Evolutionary conservation across 2,888 invertebrate species (phyloP).

Genomic region (Mesochorus sp.): DNA sequence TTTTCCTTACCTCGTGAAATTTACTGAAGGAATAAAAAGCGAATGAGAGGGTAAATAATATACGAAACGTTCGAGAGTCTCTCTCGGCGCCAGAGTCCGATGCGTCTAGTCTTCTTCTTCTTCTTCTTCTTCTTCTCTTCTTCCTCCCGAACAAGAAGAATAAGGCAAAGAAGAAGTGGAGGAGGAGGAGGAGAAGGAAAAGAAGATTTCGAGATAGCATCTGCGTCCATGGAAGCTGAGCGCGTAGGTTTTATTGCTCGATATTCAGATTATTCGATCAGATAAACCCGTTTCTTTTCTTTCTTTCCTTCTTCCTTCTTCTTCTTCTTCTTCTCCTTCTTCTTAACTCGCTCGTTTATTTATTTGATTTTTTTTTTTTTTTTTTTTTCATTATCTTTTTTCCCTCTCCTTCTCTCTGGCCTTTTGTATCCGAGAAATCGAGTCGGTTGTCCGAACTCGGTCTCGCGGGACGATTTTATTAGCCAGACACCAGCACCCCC

Average conservation of each 20-base stretch:
- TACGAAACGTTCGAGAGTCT: conserved; percentile 56
- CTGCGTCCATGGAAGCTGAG: conserved; percentile 69
- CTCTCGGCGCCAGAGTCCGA: conserved; percentile 61
- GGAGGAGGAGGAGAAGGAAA: conserved; percentile 47
- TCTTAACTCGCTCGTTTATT: conserved; percentile 5
- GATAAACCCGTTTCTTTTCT: conserved; percentile 71
- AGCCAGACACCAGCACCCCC: conserved; percentile 60
- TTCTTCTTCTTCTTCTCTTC: conserved; percentile 23
- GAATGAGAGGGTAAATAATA: conserved; percentile 65
- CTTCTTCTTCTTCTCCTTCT: conserved; percentile 34
- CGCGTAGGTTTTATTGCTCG: conserved; percentile 78
- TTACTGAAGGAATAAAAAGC: conserved; percentile 66
- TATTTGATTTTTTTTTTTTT: conserved; percentile 35
- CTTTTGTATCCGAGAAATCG: conserved; percentile 64
- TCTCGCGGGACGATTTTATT: conserved; percentile 65
- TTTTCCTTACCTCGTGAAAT: conserved; percentile 58
- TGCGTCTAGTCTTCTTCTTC: conserved; percentile 58
- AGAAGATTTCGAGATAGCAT: conserved; percentile 74
- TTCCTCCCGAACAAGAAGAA: conserved; percentile 19
- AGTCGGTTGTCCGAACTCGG: conserved; percentile 48
- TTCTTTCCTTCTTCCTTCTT: conserved; percentile 44
- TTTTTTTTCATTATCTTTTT: conserved; percentile 35
- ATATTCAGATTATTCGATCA: conserved; percentile 81
- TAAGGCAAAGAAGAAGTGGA: conserved; percentile 32
- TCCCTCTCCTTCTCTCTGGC: conserved; percentile 5